Evolutionary conservation across 1,140 invertebrate genomes (phyloP).

Genomic region (Radopholus similis): DNA sequence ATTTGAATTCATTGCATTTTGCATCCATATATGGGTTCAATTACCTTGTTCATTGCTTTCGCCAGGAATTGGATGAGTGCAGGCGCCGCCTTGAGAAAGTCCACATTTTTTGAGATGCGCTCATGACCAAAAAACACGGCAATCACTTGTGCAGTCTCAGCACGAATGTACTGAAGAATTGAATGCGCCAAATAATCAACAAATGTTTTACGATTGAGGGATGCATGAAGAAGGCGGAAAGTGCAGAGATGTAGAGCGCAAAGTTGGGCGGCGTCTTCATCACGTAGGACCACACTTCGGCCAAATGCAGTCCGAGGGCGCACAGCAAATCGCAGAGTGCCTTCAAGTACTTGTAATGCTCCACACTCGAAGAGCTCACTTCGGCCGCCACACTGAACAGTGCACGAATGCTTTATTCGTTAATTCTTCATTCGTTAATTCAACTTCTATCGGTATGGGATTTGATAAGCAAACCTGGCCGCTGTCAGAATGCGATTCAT

Average conservation of each 20-base stretch:
- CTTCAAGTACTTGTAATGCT: constrained; percentile 50
- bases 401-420: background rate
- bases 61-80: constrained; percentile 31
- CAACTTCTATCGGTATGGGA: background rate
- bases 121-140: constrained; percentile 38
- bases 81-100: constrained; percentile 21
- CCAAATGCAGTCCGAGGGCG: constrained; percentile 42
- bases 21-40: too few relatives aligned
- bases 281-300: constrained; percentile 47
- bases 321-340: constrained; percentile 46
- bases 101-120: constrained; percentile 28
- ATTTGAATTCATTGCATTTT: too few relatives aligned
- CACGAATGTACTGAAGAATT: constrained; percentile 42
- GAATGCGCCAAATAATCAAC: constrained; percentile 9
- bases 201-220: constrained; percentile 45
- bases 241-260: constrained; percentile 41
- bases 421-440: background rate
- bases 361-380: constrained; percentile 28
- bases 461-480: constrained; percentile 30
- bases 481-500: constrained; percentile 44
- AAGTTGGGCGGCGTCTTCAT: constrained; percentile 46
- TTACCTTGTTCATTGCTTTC: constrained; percentile 44
- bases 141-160: constrained; percentile 45
- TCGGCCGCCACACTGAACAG: constrained; percentile 29
- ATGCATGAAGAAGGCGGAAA: constrained; percentile 47